These are phyloP conservation scores for Anoplopoma fimbria DNA, from an alignment of 2,113 vertebrate species.

Conservation along the genomic window DNA sequence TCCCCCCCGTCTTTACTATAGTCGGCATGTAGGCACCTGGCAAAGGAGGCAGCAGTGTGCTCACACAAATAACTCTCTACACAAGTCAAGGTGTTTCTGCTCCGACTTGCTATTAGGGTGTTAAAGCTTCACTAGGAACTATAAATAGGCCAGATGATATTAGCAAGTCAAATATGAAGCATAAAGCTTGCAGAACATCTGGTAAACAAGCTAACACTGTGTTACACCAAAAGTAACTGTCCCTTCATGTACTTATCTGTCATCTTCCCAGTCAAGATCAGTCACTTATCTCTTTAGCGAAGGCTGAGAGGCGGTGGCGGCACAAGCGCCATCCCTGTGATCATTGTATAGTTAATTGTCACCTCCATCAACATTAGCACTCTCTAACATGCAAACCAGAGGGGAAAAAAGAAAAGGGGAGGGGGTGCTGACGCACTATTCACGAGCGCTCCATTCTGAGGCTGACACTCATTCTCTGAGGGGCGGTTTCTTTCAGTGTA, in stretches of 20 bases:
- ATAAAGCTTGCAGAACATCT: constrained; percentile 57
- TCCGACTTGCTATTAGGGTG: neutral
- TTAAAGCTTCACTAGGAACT: constrained; percentile 38
- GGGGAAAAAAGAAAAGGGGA: neutral
- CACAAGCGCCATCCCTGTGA: constrained; percentile 62
- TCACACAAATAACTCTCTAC: constrained; percentile 3
- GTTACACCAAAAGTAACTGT: constrained; percentile 45
- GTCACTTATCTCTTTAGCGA: constrained; percentile 62
- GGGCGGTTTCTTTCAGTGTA: constrained; percentile 58
- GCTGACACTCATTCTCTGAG: constrained; percentile 73
- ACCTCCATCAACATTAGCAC: constrained; percentile 75
- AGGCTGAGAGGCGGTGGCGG: constrained; percentile 51
- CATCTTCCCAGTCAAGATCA: constrained; percentile 56
- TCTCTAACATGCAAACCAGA: constrained; percentile 67
- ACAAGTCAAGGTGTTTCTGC: neutral
- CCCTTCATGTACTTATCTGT: constrained; percentile 61
- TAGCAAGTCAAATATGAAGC: constrained; percentile 64
- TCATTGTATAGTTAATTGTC: constrained; percentile 73
- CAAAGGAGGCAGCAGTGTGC: constrained; percentile 11
- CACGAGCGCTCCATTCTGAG: constrained; percentile 58
- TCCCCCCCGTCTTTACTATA: neutral
- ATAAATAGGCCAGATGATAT: constrained; percentile 50
- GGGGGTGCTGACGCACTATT: constrained; percentile 34
- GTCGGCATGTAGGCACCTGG: constrained; percentile 21
- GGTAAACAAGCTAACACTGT: constrained; percentile 35